Base-by-base conservation (phyloP, 2,113 vertebrate species). In the Paramisgurnus dabryanus region DNA sequence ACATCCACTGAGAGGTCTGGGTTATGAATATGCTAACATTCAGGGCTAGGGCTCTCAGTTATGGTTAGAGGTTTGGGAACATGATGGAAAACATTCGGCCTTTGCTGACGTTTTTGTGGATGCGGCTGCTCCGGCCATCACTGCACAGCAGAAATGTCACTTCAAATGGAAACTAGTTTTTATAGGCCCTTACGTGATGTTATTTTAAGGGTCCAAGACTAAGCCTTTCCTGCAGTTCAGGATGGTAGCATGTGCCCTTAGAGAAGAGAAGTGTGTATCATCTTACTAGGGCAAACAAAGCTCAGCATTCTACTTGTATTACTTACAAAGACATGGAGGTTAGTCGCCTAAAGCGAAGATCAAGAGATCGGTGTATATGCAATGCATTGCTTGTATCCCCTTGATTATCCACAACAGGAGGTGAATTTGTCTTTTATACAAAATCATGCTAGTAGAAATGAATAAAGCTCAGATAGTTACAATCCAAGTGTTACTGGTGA, bases 11-110 rank as follows among this genome's bases (percentile, higher is more conserved):
- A 58, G 47, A 69, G 57, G 53, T 50, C n/a, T 11, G 45, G 67
- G 65, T 82, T 67, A 81, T 82, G 78, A 84, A 86, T 84, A 86
- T 84, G 73, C 80, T 70, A 84, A 80, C 80, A 17, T 34, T 55
- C 18, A 47, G 57, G 40, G 66, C 18, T 43, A 5, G 22, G 67
- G n/a, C 74, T 73, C 64, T 50, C 7, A 4, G 61, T 22, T 66
- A 58, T 58, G 55, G 67, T 67, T 60, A 68, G 76, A 78, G 71
- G 67, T 80, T 78, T 69, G 71, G 43, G 65, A 65, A 55, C 40
- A 67, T 66, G 78, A 13, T 10, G 50, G 45, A 66, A 60, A 11
- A 43, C 41, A 18, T 17, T 40, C 15, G 40, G 69, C 50, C 55
- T 53, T 71, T 71, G 22, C 49, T 39, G 5, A n/a, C 5, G 34